phyloP scores from a whole-genome alignment of 2,888 invertebrate genomes.

The Operophtera brumata region DNA sequence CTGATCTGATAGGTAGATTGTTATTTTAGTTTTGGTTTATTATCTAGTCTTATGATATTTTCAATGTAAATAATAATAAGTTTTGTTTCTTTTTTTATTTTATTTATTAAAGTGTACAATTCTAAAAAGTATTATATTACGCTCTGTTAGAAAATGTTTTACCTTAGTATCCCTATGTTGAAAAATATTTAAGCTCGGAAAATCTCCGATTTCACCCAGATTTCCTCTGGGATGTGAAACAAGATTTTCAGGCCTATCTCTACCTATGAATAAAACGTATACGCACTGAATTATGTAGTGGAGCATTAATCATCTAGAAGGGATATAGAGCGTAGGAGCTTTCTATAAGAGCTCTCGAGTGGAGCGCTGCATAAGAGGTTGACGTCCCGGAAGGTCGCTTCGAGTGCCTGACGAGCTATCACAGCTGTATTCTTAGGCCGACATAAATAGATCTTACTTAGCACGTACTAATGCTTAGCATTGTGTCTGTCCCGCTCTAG shows the following conservation, averaged over 20 bases:
- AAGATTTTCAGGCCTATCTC: constrained; percentile 42
- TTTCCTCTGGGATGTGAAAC: constrained; percentile 44
- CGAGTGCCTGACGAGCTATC: constrained; percentile 42
- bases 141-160: constrained; percentile 15
- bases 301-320: constrained; percentile 55
- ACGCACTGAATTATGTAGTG: constrained; percentile 47
- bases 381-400: constrained; percentile 49
- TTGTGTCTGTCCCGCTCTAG: too few species aligned
- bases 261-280: constrained; percentile 30
- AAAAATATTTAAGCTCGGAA: constrained; percentile 33
- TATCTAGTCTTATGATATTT: too few species aligned
- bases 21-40: too few species aligned
- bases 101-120: too few species aligned
- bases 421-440: constrained; percentile 39
- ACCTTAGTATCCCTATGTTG: constrained; percentile 22
- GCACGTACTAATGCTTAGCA: too few species aligned
- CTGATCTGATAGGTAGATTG: too few species aligned
- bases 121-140: constrained; percentile 16
- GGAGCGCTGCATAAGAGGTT: constrained; percentile 55
- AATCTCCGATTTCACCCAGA: constrained; percentile 29
- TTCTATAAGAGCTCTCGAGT: constrained; percentile 63
- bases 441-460: too few species aligned
- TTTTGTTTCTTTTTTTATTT: too few species aligned
- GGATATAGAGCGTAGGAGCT: constrained; percentile 61
- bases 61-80: too few species aligned